Base-by-base conservation (phyloP, 2,888 invertebrate species). In the Sthenelais limicola region DNA sequence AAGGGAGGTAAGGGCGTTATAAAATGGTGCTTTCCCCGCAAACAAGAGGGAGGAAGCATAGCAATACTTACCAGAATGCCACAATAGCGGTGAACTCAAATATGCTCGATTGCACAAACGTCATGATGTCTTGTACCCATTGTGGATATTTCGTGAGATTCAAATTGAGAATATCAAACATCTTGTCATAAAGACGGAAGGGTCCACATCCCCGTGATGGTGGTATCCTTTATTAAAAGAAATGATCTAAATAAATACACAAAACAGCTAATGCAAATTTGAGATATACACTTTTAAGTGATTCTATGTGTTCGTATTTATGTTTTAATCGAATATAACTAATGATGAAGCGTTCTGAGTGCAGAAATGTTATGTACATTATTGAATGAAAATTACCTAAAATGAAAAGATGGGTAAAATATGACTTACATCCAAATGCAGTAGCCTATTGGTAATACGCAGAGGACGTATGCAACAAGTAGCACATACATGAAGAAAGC, bases 201-300 rank as follows among this genome's bases (percentile, higher is more conserved):
- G 86, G 85, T 0, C 86, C 86, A 74, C 86, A 86, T 26, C 82
- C 80, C 12, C 79, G 79, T 5, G 85, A 85, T 4, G 85, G 84
- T 9, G 72, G 49, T 38, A 84, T 72, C 56, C 83, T 83, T 74
- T 52, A 18, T 52, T 21, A 9, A 12, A 12, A 18, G 15, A 9
- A 21, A 12, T 18, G 21, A 52, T 9, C 21, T 52, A 21, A 9
- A 9, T 52, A 18, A 21, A 52, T 18, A 9, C 9, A 52, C 21
- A 52, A 52, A 18, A 21, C 52, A 52, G 15, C 9, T 18, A 21
- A 18, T 9, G n/a, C n/a, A n/a, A n/a, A n/a, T n/a, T n/a, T n/a
- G n/a, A n/a, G n/a, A n/a, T n/a, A n/a, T n/a, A n/a, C n/a, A n/a
- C n/a, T n/a, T n/a, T n/a, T n/a, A n/a, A n/a, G n/a, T n/a, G n/a